Percentiles rank a stretch among this genome's conserved stretches.
These are phyloP conservation scores for Sorex maritimensis DNA, from an alignment of 2,797 vertebrate genomes.

Conservation along the genomic window DNA sequence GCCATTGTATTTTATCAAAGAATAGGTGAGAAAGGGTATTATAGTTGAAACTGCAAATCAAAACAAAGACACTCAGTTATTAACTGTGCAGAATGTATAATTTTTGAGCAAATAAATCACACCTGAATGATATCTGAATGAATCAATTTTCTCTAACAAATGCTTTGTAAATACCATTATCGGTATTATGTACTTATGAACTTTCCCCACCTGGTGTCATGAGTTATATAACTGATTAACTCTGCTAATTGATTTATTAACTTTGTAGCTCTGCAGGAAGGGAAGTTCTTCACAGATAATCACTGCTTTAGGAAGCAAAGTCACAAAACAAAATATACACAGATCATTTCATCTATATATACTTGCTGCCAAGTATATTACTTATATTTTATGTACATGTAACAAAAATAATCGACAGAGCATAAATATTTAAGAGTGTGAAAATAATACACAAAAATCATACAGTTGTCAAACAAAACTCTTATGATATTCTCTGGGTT, in stretches of 20 bases:
- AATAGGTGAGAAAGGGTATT: background rate
- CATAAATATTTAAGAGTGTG: no score
- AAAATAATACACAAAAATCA: no score
- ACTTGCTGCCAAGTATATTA: no score
- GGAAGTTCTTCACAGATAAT: background rate
- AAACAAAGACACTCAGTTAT: background rate
- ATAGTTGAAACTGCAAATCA: background rate
- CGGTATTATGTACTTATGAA: background rate
- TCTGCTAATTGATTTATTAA: slow-evolving; percentile 69
- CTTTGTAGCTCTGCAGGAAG: background rate
- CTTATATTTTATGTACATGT: no score
- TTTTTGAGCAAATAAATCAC: background rate
- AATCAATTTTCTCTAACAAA: background rate
- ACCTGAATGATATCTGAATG: background rate
- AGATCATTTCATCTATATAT: background rate
- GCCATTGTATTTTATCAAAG: background rate
- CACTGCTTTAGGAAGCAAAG: slow-evolving; percentile 31
- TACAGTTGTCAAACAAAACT: no score
- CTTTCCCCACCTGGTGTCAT: background rate
- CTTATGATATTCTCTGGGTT: no score
- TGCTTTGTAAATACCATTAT: background rate
- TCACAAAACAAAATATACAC: slow-evolving; percentile 9
- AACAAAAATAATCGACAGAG: no score
- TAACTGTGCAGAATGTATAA: background rate
- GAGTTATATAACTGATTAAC: slow-evolving; percentile 49